A percentile compares a stretch with the other conserved stretches of the same genome.
phyloP scores from a whole-genome alignment of 2,113 vertebrate genomes.

The Marmota flaviventris region DNA sequence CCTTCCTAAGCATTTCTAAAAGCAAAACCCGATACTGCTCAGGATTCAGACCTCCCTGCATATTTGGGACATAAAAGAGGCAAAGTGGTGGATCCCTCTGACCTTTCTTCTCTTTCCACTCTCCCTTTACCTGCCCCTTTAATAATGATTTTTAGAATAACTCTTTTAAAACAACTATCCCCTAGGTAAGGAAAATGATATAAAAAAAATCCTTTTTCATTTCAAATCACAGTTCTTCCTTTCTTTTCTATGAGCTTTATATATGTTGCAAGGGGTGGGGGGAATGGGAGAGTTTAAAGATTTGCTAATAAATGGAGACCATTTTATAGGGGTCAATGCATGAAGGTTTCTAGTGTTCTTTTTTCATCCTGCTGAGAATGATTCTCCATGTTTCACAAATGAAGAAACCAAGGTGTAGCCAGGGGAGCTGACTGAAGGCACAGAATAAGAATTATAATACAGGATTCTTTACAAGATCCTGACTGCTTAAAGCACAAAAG shows the following conservation, averaged over 20 bases:
- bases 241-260: conserved; percentile 50
- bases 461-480: not conserved
- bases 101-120: not conserved
- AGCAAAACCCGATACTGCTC: conserved; percentile 43
- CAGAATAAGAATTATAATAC: not conserved
- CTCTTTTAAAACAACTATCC: conserved; percentile 44
- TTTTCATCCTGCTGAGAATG: conserved; percentile 18
- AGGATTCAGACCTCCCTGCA: not conserved
- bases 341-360: not conserved
- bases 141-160: not conserved
- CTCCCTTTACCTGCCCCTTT: not conserved
- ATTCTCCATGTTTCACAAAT: conserved; percentile 38
- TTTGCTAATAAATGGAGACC: conserved; percentile 51
- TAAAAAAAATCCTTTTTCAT: conserved; percentile 45
- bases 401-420: not conserved
- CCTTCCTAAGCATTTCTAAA: conserved; percentile 60
- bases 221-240: not conserved
- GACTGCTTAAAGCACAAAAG: not conserved
- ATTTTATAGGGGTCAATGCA: not conserved
- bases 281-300: not conserved
- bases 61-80: not conserved
- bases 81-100: not conserved
- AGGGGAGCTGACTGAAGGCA: not conserved
- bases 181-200: not conserved
- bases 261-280: not conserved